phyloP scores from a whole-genome alignment of 1,140 invertebrate genomes.

The Drosophila erecta region DNA sequence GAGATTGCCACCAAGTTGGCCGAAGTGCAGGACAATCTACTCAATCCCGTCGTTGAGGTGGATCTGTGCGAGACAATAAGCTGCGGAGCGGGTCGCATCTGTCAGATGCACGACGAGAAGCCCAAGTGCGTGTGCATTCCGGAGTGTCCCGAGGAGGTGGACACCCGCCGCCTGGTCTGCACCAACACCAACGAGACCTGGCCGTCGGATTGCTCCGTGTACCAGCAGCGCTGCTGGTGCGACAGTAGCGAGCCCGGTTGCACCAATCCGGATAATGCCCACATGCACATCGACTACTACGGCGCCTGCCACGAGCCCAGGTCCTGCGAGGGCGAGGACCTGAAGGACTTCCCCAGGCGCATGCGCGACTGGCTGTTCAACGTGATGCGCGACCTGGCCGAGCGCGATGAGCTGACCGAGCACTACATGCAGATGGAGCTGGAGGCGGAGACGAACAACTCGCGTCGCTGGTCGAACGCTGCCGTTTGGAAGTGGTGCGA shows the following conservation, averaged over 20 bases:
- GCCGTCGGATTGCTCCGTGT: slow-evolving; percentile 95
- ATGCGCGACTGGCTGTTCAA: slow-evolving; percentile 99
- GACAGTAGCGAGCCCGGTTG: slow-evolving; percentile 89
- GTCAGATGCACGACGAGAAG: slow-evolving; percentile 90
- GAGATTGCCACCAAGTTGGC: slow-evolving; percentile 69
- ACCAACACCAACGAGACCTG: slow-evolving; percentile 97
- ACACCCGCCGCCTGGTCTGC: slow-evolving; percentile 93
- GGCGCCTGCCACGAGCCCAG: slow-evolving; percentile 92
- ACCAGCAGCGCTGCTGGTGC: slow-evolving; percentile 95
- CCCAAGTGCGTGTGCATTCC: slow-evolving; percentile 94
- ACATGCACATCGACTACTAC: slow-evolving; percentile 97
- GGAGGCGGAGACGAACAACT: slow-evolving; percentile 94
- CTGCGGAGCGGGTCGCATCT: slow-evolving; percentile 95
- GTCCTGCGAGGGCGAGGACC: slow-evolving; percentile 92
- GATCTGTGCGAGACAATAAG: slow-evolving; percentile 94
- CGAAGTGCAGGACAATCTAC: slow-evolving; percentile 58
- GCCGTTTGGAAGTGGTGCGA: slow-evolving; percentile 99
- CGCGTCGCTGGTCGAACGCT: slow-evolving; percentile 94
- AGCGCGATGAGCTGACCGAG: slow-evolving; percentile 93
- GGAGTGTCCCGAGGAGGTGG: slow-evolving; percentile 91
- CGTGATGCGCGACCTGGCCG: slow-evolving; percentile 97
- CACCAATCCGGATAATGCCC: slow-evolving; percentile 90
- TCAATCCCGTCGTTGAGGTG: slow-evolving; percentile 76
- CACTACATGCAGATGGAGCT: slow-evolving; percentile 94
- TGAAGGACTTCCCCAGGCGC: slow-evolving; percentile 95